Evolutionary conservation across 2,113 vertebrate genomes (phyloP).

Genomic region (Pseudopipra pipra): DNA sequence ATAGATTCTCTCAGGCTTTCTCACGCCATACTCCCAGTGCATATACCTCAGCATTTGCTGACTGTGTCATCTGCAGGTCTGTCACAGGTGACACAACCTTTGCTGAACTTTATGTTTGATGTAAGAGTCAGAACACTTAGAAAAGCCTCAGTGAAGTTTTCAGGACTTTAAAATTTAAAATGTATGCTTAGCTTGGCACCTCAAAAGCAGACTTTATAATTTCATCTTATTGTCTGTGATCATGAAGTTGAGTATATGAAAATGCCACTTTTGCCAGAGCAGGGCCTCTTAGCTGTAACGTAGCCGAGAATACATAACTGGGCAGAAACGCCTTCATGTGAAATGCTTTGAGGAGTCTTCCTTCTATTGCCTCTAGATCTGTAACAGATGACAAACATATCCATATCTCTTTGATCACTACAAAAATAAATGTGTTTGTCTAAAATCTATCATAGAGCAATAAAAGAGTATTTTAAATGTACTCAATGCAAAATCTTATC

Average conservation of each 20-base stretch:
- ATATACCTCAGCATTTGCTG: neutral
- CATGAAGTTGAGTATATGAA: neutral
- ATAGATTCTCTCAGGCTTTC: neutral
- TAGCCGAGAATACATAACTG: neutral
- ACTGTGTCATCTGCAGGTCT: neutral
- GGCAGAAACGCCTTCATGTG: neutral
- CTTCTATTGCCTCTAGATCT: neutral
- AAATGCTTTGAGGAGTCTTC: neutral
- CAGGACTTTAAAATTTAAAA: neutral
- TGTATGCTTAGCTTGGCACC: neutral
- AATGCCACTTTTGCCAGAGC: neutral
- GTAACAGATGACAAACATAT: constrained; percentile 23
- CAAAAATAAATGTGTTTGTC: constrained; percentile 28
- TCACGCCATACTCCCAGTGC: neutral
- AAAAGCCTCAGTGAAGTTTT: neutral
- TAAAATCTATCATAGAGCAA: constrained; percentile 28
- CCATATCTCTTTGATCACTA: constrained; percentile 40
- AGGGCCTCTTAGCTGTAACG: neutral
- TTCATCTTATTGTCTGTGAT: neutral
- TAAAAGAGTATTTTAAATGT: constrained; percentile 44
- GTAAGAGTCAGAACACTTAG: neutral
- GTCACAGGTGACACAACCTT: neutral
- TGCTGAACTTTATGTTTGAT: neutral
- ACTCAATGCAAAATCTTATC: constrained; percentile 31
- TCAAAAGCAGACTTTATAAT: neutral